Evolutionary conservation across 1,140 invertebrate species (phyloP).

Genomic region (Temnothorax nylanderi): DNA sequence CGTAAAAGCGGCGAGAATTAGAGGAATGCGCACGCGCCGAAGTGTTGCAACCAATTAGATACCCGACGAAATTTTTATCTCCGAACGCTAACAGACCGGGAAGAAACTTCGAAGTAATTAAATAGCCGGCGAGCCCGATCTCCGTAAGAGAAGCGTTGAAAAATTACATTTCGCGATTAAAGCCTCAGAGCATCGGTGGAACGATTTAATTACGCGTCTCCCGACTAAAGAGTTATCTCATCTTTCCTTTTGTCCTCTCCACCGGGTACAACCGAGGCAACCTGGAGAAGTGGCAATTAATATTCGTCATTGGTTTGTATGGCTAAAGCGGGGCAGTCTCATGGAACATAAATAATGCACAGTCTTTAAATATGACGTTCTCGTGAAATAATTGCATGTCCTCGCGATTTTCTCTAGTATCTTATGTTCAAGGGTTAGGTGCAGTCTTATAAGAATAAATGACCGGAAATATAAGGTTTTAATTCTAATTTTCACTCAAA

Average conservation of each 20-base stretch:
- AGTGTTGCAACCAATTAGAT: slow-evolving; percentile 20
- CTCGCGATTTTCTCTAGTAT: background rate
- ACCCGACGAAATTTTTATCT: slow-evolving; percentile 22
- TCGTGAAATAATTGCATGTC: slow-evolving; percentile 1
- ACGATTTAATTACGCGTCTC: slow-evolving; percentile 42
- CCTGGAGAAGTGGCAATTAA: slow-evolving; percentile 16
- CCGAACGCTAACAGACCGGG: slow-evolving; percentile 12
- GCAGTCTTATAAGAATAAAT: background rate
- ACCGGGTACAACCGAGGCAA: background rate
- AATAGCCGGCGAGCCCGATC: slow-evolving; percentile 17
- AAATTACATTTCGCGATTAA: slow-evolving; percentile 40
- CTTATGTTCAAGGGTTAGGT: background rate
- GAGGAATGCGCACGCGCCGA: background rate
- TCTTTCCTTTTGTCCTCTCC: background rate
- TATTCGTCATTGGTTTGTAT: slow-evolving; percentile 14
- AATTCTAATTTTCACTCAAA: background rate
- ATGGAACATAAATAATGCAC: slow-evolving; percentile 22
- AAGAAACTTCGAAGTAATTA: slow-evolving; percentile 14
- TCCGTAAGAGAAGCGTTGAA: slow-evolving; percentile 22
- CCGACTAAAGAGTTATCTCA: background rate
- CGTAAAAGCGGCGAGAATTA: slow-evolving; percentile 9
- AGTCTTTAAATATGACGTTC: slow-evolving; percentile 5
- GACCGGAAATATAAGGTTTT: background rate
- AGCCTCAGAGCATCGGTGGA: slow-evolving; percentile 20
- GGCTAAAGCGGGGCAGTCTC: background rate